Percentiles rank a stretch among this genome's conserved stretches.
Conservation (phyloP, 2,888 invertebrate genomes). For the Syritta pipiens region DNA sequence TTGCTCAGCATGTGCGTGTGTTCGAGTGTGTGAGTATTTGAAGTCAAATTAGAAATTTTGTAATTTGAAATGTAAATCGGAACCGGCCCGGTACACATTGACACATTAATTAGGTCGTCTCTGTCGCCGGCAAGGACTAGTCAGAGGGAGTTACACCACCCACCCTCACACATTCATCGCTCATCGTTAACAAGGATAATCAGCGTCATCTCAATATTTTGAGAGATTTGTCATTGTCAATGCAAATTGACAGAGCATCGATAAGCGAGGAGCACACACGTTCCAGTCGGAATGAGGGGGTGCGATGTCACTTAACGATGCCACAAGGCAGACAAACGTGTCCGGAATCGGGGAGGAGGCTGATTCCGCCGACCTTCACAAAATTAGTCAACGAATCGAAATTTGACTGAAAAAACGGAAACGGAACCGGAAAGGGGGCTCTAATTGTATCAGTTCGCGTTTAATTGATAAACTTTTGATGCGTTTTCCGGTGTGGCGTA, state of each 20-base stretch:
- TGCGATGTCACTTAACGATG: too few species aligned
- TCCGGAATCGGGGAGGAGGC: too few species aligned
- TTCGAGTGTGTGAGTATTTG: too few species aligned
- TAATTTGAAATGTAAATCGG: conserved; percentile 61
- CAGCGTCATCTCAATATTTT: conserved; percentile 46
- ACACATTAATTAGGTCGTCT: conserved; percentile 51
- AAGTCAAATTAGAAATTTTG: conserved; percentile 55
- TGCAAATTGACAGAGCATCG: conserved; percentile 39
- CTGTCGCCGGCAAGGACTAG: background rate
- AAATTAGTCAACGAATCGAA: too few species aligned
- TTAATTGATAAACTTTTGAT: conserved; percentile 55
- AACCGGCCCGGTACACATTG: conserved; percentile 25
- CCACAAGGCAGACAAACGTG: too few species aligned
- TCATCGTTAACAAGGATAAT: conserved; percentile 31
- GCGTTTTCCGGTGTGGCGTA: too few species aligned
- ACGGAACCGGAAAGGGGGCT: too few species aligned
- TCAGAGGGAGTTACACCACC: conserved; percentile 3
- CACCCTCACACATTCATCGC: background rate
- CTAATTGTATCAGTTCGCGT: conserved; percentile 31
- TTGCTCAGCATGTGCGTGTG: too few species aligned
- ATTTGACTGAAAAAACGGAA: too few species aligned
- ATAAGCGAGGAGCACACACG: too few species aligned
- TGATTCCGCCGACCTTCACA: too few species aligned
- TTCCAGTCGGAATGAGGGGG: too few species aligned
- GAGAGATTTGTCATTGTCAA: conserved; percentile 56